Evolutionary conservation across 2,888 invertebrate species (phyloP), one percentile per base, ranked within the genome.

Genomic region (Trissolcus japonicus): DNA sequence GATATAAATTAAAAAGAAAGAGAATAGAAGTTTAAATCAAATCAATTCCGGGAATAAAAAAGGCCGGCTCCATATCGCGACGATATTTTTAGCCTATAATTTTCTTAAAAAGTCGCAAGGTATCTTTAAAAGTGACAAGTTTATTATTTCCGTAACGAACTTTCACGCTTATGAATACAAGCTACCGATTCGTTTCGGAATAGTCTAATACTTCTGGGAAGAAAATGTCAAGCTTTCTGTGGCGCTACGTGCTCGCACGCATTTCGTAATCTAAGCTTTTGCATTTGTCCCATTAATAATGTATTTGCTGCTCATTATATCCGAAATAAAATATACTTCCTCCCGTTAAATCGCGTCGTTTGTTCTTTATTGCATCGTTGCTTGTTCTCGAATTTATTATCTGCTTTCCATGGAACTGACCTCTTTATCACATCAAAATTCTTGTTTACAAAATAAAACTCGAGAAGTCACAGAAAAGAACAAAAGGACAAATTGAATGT

Each of bases 121-220:
- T 72, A 66, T 76, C 76, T 76, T 71, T 76, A 76, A 66, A 76
- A 67, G 72, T 76, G 76, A 76, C 76, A 76, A 76, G 72, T 77
- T 77, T 73, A 73, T 73, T 77, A 77, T 77, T 77, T 72, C 77
- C 77, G 77, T 71, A 71, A 71, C 66, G 55, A 77, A 77, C 77
- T 77, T 77, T 77, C 77, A 77, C 72, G 72, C 68, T 61, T 66
- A 62, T 71, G 76, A 76, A 67, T 67, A 72, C 62, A 62, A 61
- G 67, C 72, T 67, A 67, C 76, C 72, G 67, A 76, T 76, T 72
- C 67, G 72, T 72, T 67, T 67, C 55, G 71, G 66, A 54, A 66
- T 71, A 66, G 71, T 71, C 53, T 48, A 35, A 35, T 35, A 53
- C 55, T 76, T 76, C 76, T 29, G 19, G 50, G 76, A 76, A 76